Conservation (phyloP, 1,140 invertebrate genomes). For the Caerostris extrusa region DNA sequence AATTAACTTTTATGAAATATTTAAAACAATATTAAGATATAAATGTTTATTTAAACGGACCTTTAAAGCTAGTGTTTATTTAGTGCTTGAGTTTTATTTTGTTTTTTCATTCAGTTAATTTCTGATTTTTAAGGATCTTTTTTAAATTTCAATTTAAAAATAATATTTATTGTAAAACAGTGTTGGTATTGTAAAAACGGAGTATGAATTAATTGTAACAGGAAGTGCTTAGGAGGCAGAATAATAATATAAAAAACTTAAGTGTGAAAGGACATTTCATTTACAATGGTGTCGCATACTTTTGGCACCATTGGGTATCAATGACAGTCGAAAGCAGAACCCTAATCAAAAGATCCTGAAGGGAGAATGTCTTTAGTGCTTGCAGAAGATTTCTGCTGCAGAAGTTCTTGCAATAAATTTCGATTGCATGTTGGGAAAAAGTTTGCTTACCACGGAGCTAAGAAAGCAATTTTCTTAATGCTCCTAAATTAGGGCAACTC, state of each 20-base stretch:
- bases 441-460: neutral
- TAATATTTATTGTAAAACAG: no score
- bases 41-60: no score
- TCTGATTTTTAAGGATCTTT: no score
- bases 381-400: neutral
- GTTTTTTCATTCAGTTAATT: no score
- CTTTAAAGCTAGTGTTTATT: no score
- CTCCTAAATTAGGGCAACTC: neutral
- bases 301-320: conserved; percentile 21
- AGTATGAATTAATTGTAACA: neutral
- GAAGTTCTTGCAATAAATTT: conserved; percentile 38
- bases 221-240: neutral
- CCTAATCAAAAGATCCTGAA: neutral
- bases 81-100: no score
- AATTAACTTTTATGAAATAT: no score
- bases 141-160: no score
- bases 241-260: neutral
- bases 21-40: no score
- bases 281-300: conserved; percentile 23
- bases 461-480: conserved; percentile 43
- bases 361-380: neutral
- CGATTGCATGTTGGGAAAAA: neutral
- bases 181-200: no score
- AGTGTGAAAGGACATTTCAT: neutral
- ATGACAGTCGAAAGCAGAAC: conserved; percentile 19